Percentiles rank a stretch among this genome's conserved stretches.
Conservation (phyloP, 2,113 vertebrate genomes). For the Trichomycterus rosablanca region DNA sequence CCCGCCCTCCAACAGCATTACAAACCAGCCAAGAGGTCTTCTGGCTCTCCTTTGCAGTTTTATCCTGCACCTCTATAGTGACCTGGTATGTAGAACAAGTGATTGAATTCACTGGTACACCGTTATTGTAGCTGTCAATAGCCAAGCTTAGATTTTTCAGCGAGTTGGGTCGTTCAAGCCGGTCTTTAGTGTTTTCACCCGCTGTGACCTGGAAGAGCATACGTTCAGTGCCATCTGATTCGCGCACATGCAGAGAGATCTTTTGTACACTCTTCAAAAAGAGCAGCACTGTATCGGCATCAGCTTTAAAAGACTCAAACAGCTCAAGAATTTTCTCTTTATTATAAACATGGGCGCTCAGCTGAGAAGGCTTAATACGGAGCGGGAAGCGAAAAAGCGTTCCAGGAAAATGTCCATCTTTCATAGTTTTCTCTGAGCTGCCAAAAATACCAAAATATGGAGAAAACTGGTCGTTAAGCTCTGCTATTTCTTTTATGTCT, state of each 20-base stretch:
- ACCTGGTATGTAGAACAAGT: slow-evolving; percentile 89
- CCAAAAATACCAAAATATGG: slow-evolving; percentile 88
- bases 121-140: slow-evolving; percentile 81
- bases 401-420: slow-evolving; percentile 82
- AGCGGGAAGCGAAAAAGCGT: slow-evolving; percentile 96
- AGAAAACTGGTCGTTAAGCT: slow-evolving; percentile 87
- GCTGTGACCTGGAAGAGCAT: slow-evolving; percentile 87
- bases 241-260: slow-evolving; percentile 84
- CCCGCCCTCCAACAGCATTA: slow-evolving; percentile 88
- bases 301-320: slow-evolving; percentile 92
- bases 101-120: slow-evolving; percentile 72
- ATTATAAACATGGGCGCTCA: slow-evolving; percentile 89
- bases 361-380: slow-evolving; percentile 83
- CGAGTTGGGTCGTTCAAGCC: slow-evolving; percentile 78
- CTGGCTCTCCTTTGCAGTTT: slow-evolving; percentile 77
- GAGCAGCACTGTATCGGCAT: slow-evolving; percentile 90
- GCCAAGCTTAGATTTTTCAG: slow-evolving; percentile 80
- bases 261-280: slow-evolving; percentile 92
- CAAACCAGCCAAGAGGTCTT: slow-evolving; percentile 89
- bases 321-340: slow-evolving; percentile 93
- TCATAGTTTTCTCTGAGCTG: slow-evolving; percentile 83
- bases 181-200: slow-evolving; percentile 72
- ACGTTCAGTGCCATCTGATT: slow-evolving; percentile 81
- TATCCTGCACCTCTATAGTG: slow-evolving; percentile 81
- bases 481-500: slow-evolving; percentile 86